Evolutionary conservation across 2,797 vertebrate species (phyloP), one percentile per base, ranked within the genome.

Genomic region (Microchirus variegatus): DNA sequence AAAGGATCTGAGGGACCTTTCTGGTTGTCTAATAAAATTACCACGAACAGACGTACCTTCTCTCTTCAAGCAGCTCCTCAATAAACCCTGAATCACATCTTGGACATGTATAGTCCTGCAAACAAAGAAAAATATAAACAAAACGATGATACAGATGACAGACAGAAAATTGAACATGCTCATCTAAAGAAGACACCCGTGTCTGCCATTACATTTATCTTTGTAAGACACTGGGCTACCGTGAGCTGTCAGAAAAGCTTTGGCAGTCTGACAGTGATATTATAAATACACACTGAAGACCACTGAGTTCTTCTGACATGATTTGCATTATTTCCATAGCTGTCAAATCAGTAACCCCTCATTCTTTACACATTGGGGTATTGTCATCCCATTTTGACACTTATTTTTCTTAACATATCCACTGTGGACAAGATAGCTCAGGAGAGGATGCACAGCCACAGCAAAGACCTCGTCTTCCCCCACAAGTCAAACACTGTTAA

Each of bases 1-100:
- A 3, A 7, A 31, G 31, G 31, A 31, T 31, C 3, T 8, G 7
- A 31, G 31, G 31, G 31, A 31, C 3, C 31, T 31, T 31, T 31
- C 1, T 31, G 2, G 31, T 31, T 31, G 31, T 8, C 31, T 31
- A 1, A 31, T 31, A 31, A 31, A 31, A 31, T 31, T 6, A 31
- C 8, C 6, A 18, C 0, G 4, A n/a, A 18, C 22, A 66, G 35
- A 47, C 83, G 64, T 88, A 98, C 96, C 96, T 96, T 41, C 94
- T 92, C 74, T 97, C 95, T 69, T 96, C 95, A 0, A 95, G 94
- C 64, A 98, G 93, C 64, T 98, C 96, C 74, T 99, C 97, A n/a
- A 99, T 98, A 79, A 99, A 99, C 9, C 98, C 97, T 15, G 97
- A 98, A 50, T 99, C 96, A 70, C 98, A 99, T 83, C 94, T 92